Base-by-base conservation (phyloP, 2,888 invertebrate genomes). In the Drosophila formosana region DNA sequence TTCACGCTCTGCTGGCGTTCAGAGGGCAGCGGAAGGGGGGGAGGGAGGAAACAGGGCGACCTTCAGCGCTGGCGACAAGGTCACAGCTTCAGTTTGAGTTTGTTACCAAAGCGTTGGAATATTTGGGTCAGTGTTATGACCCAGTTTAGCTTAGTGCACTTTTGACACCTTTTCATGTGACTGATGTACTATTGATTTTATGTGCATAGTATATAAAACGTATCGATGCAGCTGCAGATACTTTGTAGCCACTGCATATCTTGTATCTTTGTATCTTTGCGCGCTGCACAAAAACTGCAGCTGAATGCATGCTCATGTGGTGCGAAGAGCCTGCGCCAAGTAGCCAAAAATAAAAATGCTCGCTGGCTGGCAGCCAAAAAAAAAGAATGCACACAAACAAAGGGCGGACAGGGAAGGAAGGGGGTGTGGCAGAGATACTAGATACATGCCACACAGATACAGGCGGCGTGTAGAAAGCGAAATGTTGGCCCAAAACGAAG, bases 111-210 rank as follows among this genome's bases (percentile, higher is more conserved):
- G 11, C 26, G 28, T 18, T 18, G 18, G 2, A 3, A 37, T 89
- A 76, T 37, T 78, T 85, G 72, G 86, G 86, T 87, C 87, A 87
- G 80, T 89, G 87, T 82, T 89, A 76, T 82, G 89, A 89, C 87
- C 86, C 50, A 87, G 83, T 86, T 87, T 67, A 9, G 9, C 34
- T 13, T 4, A n/a, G 11, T 43, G 43, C 55, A 55, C 55, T 55
- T 55, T 55, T 45, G 55, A 55, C 55, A 55, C 55, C 55, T 45
- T 45, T 30, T n/a, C 25, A 3, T 47, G 3, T 32, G 5, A 25
- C 23, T 55, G 18, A 18, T 18, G 18, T 43, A 45, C 43, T 55
- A 55, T 55, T 55, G 55, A 55, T 55, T 55, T 55, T 52, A 26
- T 51, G 51, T 52, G 51, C 57, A 51, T 57, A 63, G 50, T 68